phyloP scores from a whole-genome alignment of 1,140 invertebrate species.

The Drosophila tropicalis region DNA sequence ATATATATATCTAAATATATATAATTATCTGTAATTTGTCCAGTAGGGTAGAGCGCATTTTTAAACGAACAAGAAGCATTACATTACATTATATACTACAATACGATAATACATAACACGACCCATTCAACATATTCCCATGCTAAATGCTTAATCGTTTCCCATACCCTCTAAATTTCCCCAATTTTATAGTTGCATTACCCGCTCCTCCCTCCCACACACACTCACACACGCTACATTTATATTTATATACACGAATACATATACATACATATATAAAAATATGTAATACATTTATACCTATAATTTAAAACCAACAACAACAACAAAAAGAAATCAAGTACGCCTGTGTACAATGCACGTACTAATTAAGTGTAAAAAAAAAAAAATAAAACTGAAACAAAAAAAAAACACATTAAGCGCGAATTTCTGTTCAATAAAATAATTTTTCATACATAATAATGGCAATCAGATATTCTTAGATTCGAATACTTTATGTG shows the following conservation, averaged over 20 bases:
- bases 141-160: slow-evolving; percentile 8
- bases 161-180: slow-evolving; percentile 25
- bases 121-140: background rate
- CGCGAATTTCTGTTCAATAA: slow-evolving; percentile 60
- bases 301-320: slow-evolving; percentile 52
- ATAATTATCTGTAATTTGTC: background rate
- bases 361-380: slow-evolving; percentile 63
- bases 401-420: slow-evolving; percentile 32
- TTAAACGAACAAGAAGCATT: slow-evolving; percentile 10
- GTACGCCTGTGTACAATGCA: slow-evolving; percentile 50
- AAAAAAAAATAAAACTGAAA: slow-evolving; percentile 56
- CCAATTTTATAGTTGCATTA: slow-evolving; percentile 51
- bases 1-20: background rate
- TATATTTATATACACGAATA: slow-evolving; percentile 49
- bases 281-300: slow-evolving; percentile 58
- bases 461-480: background rate
- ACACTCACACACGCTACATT: slow-evolving; percentile 47
- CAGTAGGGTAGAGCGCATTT: slow-evolving; percentile 10
- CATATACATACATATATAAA: slow-evolving; percentile 44
- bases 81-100: slow-evolving; percentile 5
- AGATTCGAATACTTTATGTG: background rate
- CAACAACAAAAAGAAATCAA: slow-evolving; percentile 25
- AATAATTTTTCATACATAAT: slow-evolving; percentile 54
- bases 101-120: background rate
- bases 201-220: slow-evolving; percentile 15